Evolutionary conservation across 2,888 invertebrate species (phyloP).

Genomic region (Heliothis peltigera): DNA sequence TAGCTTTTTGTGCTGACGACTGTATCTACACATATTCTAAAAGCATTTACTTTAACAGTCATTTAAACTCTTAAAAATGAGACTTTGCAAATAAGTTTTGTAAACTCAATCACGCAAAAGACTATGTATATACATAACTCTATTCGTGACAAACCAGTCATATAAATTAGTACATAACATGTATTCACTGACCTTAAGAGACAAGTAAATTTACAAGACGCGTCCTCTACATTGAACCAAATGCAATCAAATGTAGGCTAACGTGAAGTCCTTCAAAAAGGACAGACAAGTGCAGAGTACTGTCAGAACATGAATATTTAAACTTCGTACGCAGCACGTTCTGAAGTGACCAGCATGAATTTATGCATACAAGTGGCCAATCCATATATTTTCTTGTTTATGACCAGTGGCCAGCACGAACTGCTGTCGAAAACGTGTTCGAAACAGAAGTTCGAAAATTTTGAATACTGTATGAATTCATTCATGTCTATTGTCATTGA

Average conservation of each 20-base stretch:
- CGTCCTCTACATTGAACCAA: background rate
- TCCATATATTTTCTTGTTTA: conserved; percentile 51
- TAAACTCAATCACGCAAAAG: too few species aligned
- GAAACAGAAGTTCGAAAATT: too few species aligned
- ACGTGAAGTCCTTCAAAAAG: conserved; percentile 3
- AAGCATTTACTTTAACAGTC: too few species aligned
- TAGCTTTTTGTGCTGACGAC: too few species aligned
- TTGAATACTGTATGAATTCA: too few species aligned
- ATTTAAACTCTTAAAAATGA: too few species aligned
- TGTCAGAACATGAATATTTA: conserved; percentile 38
- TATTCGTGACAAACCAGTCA: too few species aligned
- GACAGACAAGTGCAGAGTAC: background rate
- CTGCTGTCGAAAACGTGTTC: too few species aligned
- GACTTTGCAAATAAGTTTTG: too few species aligned
- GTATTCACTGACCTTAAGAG: background rate
- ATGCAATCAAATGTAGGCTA: background rate
- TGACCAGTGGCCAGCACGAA: conserved; percentile 5
- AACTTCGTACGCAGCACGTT: conserved; percentile 32
- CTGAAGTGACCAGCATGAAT: conserved; percentile 28
- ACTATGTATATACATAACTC: too few species aligned
- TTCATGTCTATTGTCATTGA: too few species aligned
- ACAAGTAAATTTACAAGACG: background rate
- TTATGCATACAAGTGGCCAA: conserved; percentile 32
- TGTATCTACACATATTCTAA: too few species aligned
- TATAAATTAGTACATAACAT: background rate